A percentile compares a stretch with the other conserved stretches of the same genome.
Conservation (phyloP, 2,888 invertebrate genomes). For the Mythimna ferrago region DNA sequence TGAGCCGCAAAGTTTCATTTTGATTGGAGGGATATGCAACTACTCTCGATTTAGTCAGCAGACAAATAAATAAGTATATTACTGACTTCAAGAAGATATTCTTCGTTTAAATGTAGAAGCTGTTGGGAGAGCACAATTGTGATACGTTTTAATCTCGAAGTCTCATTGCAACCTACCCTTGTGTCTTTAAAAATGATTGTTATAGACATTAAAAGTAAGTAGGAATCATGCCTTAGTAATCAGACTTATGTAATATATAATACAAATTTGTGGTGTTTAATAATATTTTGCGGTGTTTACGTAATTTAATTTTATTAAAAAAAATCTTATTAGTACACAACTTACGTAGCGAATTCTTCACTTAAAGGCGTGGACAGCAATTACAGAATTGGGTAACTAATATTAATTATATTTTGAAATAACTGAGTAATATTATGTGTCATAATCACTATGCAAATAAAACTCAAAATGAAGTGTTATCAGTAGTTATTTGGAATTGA, state of each 20-base stretch:
- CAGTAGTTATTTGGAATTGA: too few relatives aligned
- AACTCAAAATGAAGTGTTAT: too few relatives aligned
- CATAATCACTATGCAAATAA: too few relatives aligned
- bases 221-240: neutral
- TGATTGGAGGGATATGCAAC: slow-evolving; percentile 59
- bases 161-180: slow-evolving; percentile 4
- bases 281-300: neutral
- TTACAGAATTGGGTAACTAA: too few relatives aligned
- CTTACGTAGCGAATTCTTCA: too few relatives aligned
- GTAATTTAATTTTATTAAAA: too few relatives aligned
- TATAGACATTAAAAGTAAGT: neutral
- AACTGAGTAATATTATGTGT: too few relatives aligned
- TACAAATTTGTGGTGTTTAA: too few relatives aligned
- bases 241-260: neutral
- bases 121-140: slow-evolving; percentile 2
- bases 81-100: slow-evolving; percentile 39
- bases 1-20: slow-evolving; percentile 59
- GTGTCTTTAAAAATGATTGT: slow-evolving; percentile 7
- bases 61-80: slow-evolving; percentile 57
- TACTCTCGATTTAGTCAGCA: slow-evolving; percentile 57
- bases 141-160: slow-evolving; percentile 34
- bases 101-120: slow-evolving; percentile 39
- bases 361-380: too few relatives aligned
- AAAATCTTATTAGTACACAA: too few relatives aligned
- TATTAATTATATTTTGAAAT: too few relatives aligned